Evolutionary conservation across 2,113 vertebrate genomes (phyloP).

Genomic region (Rissa tridactyla): DNA sequence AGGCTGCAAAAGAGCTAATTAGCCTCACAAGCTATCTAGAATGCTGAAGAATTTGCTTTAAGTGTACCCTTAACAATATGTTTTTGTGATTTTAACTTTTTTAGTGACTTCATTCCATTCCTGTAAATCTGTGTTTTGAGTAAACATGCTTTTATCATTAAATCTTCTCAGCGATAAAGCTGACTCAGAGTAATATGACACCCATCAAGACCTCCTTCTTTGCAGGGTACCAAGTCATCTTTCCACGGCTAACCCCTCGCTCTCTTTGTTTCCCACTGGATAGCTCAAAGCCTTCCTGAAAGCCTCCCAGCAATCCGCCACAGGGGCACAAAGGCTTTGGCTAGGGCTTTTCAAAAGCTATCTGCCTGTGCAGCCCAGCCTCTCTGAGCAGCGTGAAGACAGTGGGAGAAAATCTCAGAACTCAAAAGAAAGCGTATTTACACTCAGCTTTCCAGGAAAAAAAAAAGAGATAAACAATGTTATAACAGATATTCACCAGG

Average conservation of each 20-base stretch:
- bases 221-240: conserved; percentile 26
- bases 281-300: conserved; percentile 3
- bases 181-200: conserved; percentile 59
- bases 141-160: conserved; percentile 59
- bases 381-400: not conserved
- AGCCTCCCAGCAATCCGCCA: not conserved
- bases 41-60: not conserved
- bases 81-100: conserved; percentile 24
- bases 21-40: not conserved
- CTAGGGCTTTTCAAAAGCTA: not conserved
- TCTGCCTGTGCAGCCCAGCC: not conserved
- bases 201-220: conserved; percentile 4
- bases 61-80: not conserved
- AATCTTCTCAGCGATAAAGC: conserved; percentile 42
- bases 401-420: not conserved
- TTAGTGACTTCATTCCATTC: conserved; percentile 5
- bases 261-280: conserved; percentile 27
- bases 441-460: not conserved
- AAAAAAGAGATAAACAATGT: not conserved
- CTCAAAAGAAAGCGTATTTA: not conserved
- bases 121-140: conserved; percentile 41
- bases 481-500: not conserved
- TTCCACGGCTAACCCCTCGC: not conserved
- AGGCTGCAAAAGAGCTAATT: not conserved
- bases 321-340: not conserved